A percentile compares a stretch with the other conserved stretches of the same genome.
Conservation (phyloP, 2,113 vertebrate genomes). For the Noturus placidus region DNA sequence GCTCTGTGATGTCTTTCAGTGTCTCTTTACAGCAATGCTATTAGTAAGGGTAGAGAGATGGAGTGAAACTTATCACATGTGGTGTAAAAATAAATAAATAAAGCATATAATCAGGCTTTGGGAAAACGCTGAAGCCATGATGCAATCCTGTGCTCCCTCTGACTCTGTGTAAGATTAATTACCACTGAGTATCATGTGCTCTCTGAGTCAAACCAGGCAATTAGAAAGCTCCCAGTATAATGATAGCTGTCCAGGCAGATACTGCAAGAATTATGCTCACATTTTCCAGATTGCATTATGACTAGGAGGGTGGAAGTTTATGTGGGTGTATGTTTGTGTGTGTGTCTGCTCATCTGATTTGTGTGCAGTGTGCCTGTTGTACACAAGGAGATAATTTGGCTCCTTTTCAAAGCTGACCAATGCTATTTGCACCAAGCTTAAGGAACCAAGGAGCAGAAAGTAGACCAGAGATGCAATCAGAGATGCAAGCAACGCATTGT, state of each 20-base stretch:
- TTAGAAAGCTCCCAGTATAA: slow-evolving; percentile 50
- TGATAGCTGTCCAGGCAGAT: slow-evolving; percentile 47
- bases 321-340: background rate
- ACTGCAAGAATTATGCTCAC: slow-evolving; percentile 44
- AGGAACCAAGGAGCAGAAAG: slow-evolving; percentile 34
- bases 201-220: slow-evolving; percentile 48
- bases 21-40: slow-evolving; percentile 36
- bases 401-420: slow-evolving; percentile 40
- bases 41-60: slow-evolving; percentile 20
- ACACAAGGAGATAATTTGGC: slow-evolving; percentile 21
- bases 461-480: slow-evolving; percentile 40
- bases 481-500: slow-evolving; percentile 46
- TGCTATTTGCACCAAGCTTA: slow-evolving; percentile 34
- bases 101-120: slow-evolving; percentile 15
- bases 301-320: slow-evolving; percentile 12
- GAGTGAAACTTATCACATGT: slow-evolving; percentile 6
- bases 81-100: background rate
- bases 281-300: slow-evolving; percentile 31
- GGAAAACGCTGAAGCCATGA: slow-evolving; percentile 20
- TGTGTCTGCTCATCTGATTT: slow-evolving; percentile 3
- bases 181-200: slow-evolving; percentile 44
- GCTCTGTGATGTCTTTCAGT: slow-evolving; percentile 15
- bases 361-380: background rate
- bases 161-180: slow-evolving; percentile 53
- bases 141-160: slow-evolving; percentile 42